Percentiles rank a stretch among this genome's conserved stretches.
Evolutionary conservation across 2,113 vertebrate genomes (phyloP).

Genomic region (Sus scrofa): T2T-Sscrofa CM000817.6:87807001-87807500

Average conservation of each 20-base stretch:
- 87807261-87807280: conserved; percentile 90
- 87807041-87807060: not conserved
- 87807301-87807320: conserved; percentile 91
- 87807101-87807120: not conserved
- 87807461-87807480: conserved; percentile 61
- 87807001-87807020: conserved; percentile 43
- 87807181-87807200: conserved; percentile 61
- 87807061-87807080: not conserved
- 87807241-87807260: conserved; percentile 91
- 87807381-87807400: conserved; percentile 69
- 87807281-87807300: conserved; percentile 91
- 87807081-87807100: not conserved
- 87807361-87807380: conserved; percentile 85
- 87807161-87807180: not conserved
- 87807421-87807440: conserved; percentile 64
- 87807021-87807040: conserved; percentile 58
- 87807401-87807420: conserved; percentile 87
- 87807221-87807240: conserved; percentile 86
- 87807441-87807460: conserved; percentile 71
- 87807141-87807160: conserved; percentile 51
- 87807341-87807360: conserved; percentile 86
- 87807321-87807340: conserved; percentile 92
- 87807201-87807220: conserved; percentile 76
- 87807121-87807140: not conserved
- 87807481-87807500: conserved; percentile 54